These are phyloP conservation scores for Hormaphis cornu DNA, from an alignment of 1,140 invertebrate species.

Conservation along the genomic window DNA sequence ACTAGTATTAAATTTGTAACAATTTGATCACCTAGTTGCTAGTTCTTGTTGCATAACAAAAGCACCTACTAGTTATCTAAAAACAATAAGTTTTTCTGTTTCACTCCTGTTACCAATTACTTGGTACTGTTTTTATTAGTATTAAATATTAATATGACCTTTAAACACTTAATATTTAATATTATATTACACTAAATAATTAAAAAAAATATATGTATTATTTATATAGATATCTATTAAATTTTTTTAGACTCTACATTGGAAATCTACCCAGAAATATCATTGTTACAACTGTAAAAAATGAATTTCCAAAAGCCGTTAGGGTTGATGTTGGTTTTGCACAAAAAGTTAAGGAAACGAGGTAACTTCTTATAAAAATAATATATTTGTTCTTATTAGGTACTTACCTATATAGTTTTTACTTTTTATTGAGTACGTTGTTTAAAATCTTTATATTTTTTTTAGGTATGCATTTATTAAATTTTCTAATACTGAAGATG, in stretches of 20 bases:
- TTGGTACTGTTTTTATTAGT: too few species aligned
- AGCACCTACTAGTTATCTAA: too few species aligned
- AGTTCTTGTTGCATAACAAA: too few species aligned
- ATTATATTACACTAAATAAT: not conserved
- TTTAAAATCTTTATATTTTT: constrained; percentile 33
- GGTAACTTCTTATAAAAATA: constrained; percentile 40
- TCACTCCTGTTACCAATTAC: too few species aligned
- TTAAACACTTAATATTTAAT: not conserved
- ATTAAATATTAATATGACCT: too few species aligned
- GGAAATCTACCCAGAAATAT: constrained; percentile 57
- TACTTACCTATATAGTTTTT: too few species aligned
- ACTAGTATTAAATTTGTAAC: too few species aligned
- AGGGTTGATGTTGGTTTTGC: constrained; percentile 57
- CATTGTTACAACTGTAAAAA: constrained; percentile 51
- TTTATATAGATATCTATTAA: not conserved
- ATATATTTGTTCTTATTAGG: not conserved
- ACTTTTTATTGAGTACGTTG: constrained; percentile 3
- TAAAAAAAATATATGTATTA: not conserved
- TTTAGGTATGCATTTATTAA: constrained; percentile 54
- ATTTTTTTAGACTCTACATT: constrained; percentile 47
- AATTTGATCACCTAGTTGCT: too few species aligned
- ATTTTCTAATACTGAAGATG: constrained; percentile 51
- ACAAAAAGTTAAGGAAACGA: constrained; percentile 56
- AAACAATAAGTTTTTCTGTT: too few species aligned
- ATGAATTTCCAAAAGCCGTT: constrained; percentile 49